These are phyloP conservation scores for Prunella strophiata DNA, from an alignment of 2,797 vertebrate species.

Conservation along the genomic window DNA sequence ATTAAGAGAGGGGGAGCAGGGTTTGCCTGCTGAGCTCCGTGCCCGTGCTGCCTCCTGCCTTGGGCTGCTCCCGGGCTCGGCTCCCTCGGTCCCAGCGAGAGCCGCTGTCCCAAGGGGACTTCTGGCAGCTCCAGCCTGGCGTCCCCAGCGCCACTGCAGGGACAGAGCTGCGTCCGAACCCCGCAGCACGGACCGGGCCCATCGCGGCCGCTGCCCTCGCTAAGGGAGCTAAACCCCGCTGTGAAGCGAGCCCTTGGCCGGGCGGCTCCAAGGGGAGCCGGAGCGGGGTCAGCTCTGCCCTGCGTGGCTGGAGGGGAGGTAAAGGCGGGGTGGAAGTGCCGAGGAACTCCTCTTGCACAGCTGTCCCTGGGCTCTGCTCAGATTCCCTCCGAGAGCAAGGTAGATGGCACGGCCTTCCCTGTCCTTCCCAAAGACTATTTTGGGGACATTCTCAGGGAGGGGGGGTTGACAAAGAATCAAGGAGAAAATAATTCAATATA, in stretches of 20 bases:
- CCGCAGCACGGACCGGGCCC: fast-evolving
- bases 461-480: not conserved
- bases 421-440: not conserved
- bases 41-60: not conserved
- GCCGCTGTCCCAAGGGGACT: not conserved
- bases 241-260: not conserved
- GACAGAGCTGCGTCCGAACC: not conserved
- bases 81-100: not conserved
- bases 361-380: not conserved
- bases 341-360: not conserved
- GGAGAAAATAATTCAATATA: not conserved
- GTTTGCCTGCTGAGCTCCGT: not conserved
- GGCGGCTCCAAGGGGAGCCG: not conserved
- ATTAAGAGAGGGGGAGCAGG: not conserved
- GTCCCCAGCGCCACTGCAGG: not conserved
- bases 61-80: not conserved
- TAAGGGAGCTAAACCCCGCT: not conserved
- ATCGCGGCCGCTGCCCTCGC: fast-evolving
- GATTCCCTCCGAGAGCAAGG: not conserved
- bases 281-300: not conserved
- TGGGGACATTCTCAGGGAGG: not conserved
- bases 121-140: not conserved
- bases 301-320: not conserved
- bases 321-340: not conserved
- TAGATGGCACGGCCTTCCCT: not conserved